phyloP scores from a whole-genome alignment of 2,113 vertebrate genomes.

The Kryptolebias marmoratus region DNA sequence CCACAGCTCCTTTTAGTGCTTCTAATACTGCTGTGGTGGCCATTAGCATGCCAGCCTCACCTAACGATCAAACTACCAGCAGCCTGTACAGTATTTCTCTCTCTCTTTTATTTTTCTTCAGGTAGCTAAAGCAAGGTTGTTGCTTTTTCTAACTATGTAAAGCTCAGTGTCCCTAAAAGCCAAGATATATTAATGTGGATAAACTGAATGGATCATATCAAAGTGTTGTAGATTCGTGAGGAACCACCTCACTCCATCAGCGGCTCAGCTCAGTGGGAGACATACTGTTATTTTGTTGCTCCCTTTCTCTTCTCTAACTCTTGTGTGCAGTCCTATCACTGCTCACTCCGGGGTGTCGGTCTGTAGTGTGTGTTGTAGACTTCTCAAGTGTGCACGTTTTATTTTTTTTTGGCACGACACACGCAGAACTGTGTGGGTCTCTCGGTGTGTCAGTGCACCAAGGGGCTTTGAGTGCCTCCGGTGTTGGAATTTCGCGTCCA shows the following conservation, averaged over 20 bases:
- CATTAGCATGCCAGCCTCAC: constrained; percentile 54
- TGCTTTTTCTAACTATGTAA: constrained; percentile 31
- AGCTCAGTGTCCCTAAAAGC: neutral
- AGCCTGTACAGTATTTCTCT: constrained; percentile 5
- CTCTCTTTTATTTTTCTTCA: neutral
- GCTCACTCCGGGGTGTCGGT: neutral
- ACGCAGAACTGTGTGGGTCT: neutral
- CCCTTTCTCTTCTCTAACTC: neutral
- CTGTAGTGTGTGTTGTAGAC: neutral
- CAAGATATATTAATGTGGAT: too few relatives aligned
- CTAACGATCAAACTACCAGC: constrained; percentile 60
- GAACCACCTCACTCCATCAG: too few relatives aligned
- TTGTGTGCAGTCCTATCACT: neutral
- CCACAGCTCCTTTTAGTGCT: constrained; percentile 34
- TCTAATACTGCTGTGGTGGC: constrained; percentile 46
- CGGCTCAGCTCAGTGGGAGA: too few relatives aligned
- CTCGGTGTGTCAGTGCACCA: neutral
- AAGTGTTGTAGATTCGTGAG: too few relatives aligned
- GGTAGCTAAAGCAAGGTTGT: constrained; percentile 20
- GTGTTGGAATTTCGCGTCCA: neutral
- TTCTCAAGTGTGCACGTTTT: neutral
- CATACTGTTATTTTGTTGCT: neutral
- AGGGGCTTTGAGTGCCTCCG: neutral
- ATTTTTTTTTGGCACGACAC: neutral
- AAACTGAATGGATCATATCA: too few relatives aligned